A percentile compares a stretch with the other conserved stretches of the same genome.
Evolutionary conservation across 2,797 vertebrate species (phyloP).

Genomic region (Urosaurus nigricauda): DNA sequence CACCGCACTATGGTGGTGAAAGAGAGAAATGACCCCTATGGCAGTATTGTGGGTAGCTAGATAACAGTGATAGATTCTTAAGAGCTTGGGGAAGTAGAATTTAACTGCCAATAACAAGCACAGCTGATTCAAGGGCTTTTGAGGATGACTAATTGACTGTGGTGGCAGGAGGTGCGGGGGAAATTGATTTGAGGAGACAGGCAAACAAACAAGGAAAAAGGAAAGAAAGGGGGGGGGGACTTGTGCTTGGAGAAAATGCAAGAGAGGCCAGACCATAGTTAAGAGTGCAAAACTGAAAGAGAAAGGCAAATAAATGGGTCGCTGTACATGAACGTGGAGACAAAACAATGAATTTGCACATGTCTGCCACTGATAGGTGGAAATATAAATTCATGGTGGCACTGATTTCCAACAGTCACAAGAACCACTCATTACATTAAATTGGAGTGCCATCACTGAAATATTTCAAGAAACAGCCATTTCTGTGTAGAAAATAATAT

Average conservation of each 20-base stretch:
- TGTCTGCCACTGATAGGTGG: not conserved
- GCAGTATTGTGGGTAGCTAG: not conserved
- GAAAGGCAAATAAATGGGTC: conserved; percentile 18
- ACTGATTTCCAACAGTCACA: conserved; percentile 1
- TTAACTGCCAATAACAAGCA: not conserved
- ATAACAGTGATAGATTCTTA: not conserved
- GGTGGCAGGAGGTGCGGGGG: not conserved
- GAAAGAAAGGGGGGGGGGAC: not conserved
- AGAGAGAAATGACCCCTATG: not conserved
- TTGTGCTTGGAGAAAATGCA: not conserved
- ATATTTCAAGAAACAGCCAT: not conserved
- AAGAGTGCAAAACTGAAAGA: not conserved
- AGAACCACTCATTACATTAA: not conserved
- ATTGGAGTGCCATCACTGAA: not conserved
- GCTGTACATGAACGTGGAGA: not conserved
- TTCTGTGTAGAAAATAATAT: too few relatives aligned
- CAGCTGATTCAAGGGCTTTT: conserved; percentile 14
- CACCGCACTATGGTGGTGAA: not conserved
- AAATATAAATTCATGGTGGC: conserved; percentile 23
- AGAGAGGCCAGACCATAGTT: not conserved
- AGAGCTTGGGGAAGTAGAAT: not conserved
- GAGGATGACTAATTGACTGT: conserved; percentile 2
- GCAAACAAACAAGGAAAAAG: not conserved
- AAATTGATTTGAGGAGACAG: conserved; percentile 20
- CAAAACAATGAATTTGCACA: conserved; percentile 19